A percentile compares a stretch with the other conserved stretches of the same genome.
These are phyloP conservation scores for Ctenopoma kingsleyae DNA, from an alignment of 2,797 vertebrate genomes.

Conservation along the genomic window DNA sequence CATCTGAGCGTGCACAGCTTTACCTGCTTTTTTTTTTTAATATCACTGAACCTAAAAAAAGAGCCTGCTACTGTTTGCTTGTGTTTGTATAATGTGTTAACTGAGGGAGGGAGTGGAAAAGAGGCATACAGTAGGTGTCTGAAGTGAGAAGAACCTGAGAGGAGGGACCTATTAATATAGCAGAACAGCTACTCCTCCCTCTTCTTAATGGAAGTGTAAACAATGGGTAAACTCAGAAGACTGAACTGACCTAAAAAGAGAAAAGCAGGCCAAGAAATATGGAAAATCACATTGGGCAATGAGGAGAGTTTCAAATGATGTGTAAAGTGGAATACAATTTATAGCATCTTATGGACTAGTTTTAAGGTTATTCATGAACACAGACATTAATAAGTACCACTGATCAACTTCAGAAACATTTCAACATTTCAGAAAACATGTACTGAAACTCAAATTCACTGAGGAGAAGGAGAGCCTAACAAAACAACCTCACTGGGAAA, in stretches of 20 bases:
- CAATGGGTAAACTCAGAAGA: conserved; percentile 28
- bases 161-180: conserved; percentile 64
- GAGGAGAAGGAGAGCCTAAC: conserved; percentile 2
- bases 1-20: conserved; percentile 7
- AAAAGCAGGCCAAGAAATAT: conserved; percentile 7
- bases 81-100: conserved; percentile 40
- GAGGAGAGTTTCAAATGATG: too few species aligned
- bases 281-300: neutral
- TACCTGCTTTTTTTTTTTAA: conserved; percentile 22
- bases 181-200: conserved; percentile 23
- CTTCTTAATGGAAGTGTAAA: conserved; percentile 56
- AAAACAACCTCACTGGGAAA: conserved; percentile 22
- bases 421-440: conserved; percentile 30
- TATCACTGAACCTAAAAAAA: conserved; percentile 29
- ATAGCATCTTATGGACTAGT: too few species aligned
- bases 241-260: conserved; percentile 23
- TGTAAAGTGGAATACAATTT: too few species aligned
- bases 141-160: conserved; percentile 57
- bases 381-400: conserved; percentile 12
- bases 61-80: conserved; percentile 15
- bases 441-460: conserved; percentile 19
- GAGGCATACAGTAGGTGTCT: conserved; percentile 48
- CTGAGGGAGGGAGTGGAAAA: conserved; percentile 45
- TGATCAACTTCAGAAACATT: conserved; percentile 30
- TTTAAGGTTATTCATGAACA: neutral